Evolutionary conservation across 2,888 invertebrate genomes (phyloP).

Genomic region (Apodemia hepburni): DNA sequence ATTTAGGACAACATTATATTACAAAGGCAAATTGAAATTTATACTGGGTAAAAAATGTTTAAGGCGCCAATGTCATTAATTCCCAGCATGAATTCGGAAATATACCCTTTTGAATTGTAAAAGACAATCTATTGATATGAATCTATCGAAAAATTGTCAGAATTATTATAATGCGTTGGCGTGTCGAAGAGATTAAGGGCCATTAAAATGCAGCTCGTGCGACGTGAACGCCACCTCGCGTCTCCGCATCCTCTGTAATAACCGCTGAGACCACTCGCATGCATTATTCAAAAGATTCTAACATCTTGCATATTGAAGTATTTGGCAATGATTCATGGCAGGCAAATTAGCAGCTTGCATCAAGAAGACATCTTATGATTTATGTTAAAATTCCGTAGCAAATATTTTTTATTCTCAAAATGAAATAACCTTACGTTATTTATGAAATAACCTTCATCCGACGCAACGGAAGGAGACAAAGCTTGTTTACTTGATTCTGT

Average conservation of each 20-base stretch:
- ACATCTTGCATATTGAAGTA: slow-evolving; percentile 53
- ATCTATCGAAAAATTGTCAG: slow-evolving; percentile 51
- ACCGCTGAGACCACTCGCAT: slow-evolving; percentile 58
- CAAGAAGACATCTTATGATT: slow-evolving; percentile 17
- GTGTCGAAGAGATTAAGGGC: slow-evolving; percentile 44
- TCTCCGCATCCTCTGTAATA: slow-evolving; percentile 58
- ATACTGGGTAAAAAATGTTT: neutral
- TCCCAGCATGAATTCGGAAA: slow-evolving; percentile 39
- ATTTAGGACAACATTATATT: neutral
- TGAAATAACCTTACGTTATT: too few relatives aligned
- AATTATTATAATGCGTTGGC: slow-evolving; percentile 48
- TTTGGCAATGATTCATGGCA: slow-evolving; percentile 40
- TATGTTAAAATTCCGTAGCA: neutral
- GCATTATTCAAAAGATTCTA: slow-evolving; percentile 64
- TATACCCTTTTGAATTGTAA: slow-evolving; percentile 32
- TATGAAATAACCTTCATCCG: too few relatives aligned
- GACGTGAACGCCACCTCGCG: slow-evolving; percentile 50
- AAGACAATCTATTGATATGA: slow-evolving; percentile 47
- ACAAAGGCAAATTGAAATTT: slow-evolving; percentile 27
- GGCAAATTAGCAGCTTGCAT: slow-evolving; percentile 13
- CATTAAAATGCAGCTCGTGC: slow-evolving; percentile 77
- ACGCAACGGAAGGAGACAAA: too few relatives aligned
- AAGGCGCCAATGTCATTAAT: slow-evolving; percentile 32
- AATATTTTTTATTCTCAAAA: too few relatives aligned
- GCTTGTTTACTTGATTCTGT: too few relatives aligned